A percentile compares a stretch with the other conserved stretches of the same genome.
phyloP scores from a whole-genome alignment of 2,797 vertebrate species.

The Hydrophis major region DNA sequence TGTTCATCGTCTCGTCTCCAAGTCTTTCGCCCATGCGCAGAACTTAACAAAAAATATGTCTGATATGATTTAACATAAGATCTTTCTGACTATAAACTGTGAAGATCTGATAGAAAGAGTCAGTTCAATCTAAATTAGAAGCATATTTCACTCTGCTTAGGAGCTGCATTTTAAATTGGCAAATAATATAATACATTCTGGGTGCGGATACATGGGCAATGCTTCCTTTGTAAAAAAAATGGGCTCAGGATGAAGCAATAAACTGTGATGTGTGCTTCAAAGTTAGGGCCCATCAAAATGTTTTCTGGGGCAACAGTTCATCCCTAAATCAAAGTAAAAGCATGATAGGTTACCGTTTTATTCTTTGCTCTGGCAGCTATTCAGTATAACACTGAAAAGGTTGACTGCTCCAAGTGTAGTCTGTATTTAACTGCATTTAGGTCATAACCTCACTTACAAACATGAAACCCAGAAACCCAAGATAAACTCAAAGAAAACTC shows the following conservation, averaged over 20 bases:
- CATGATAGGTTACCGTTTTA: slow-evolving; percentile 21
- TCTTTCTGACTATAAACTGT: not conserved
- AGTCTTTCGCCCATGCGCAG: no score
- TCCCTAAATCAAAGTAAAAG: slow-evolving; percentile 40
- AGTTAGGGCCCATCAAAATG: slow-evolving; percentile 19
- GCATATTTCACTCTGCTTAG: not conserved
- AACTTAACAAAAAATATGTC: not conserved
- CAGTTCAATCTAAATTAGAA: not conserved
- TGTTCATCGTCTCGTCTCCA: no score
- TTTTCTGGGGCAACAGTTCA: slow-evolving; percentile 21
- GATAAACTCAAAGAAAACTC: not conserved
- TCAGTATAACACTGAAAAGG: slow-evolving; percentile 23
- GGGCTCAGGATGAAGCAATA: not conserved
- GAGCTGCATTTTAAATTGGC: not conserved
- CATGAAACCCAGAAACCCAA: slow-evolving; percentile 9
- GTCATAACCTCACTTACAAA: slow-evolving; percentile 22
- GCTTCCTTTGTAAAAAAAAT: not conserved
- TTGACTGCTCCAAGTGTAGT: slow-evolving; percentile 29
- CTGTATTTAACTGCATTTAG: slow-evolving; percentile 32
- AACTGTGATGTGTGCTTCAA: not conserved
- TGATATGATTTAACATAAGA: not conserved
- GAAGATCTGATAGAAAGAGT: not conserved
- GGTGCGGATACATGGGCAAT: not conserved
- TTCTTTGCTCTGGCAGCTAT: not conserved
- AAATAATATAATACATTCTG: not conserved